A percentile compares a stretch with the other conserved stretches of the same genome.
These are phyloP conservation scores for Gymnoscopelus braueri DNA, from an alignment of 2,797 vertebrate species.

Conservation along the genomic window DNA sequence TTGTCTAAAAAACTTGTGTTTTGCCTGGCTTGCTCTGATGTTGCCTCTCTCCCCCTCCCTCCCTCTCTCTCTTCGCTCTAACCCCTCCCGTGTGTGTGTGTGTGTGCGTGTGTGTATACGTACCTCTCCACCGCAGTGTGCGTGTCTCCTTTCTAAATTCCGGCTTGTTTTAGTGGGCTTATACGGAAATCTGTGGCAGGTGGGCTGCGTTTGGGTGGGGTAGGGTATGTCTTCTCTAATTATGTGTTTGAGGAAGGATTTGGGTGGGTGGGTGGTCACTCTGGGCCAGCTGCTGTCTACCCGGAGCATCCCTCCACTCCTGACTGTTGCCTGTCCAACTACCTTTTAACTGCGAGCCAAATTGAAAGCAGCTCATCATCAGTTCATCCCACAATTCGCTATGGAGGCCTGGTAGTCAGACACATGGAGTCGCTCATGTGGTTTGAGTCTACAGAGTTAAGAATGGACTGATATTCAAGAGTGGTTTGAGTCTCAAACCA, in stretches of 20 bases:
- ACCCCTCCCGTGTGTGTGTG: conserved; percentile 1
- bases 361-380: conserved; percentile 14
- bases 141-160: conserved; percentile 45
- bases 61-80: neutral
- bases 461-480: neutral
- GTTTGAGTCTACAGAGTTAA: neutral
- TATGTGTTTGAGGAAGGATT: conserved; percentile 65
- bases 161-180: conserved; percentile 62
- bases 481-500: neutral
- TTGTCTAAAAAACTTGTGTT: conserved; percentile 49
- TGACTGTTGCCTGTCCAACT: conserved; percentile 13
- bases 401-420: neutral
- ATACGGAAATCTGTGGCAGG: conserved; percentile 74
- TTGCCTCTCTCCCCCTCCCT: conserved; percentile 21
- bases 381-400: neutral
- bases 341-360: conserved; percentile 14
- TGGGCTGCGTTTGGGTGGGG: conserved; percentile 67
- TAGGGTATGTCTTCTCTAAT: conserved; percentile 69
- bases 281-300: conserved; percentile 42
- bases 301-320: conserved; percentile 9
- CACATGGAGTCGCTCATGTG: neutral
- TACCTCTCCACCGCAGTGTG: conserved; percentile 56
- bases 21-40: conserved; percentile 53
- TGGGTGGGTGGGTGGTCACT: conserved; percentile 40
- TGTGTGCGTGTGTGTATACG: neutral